Conservation (phyloP, 2,888 invertebrate species). For the Pandemis cinnamomeana region DNA sequence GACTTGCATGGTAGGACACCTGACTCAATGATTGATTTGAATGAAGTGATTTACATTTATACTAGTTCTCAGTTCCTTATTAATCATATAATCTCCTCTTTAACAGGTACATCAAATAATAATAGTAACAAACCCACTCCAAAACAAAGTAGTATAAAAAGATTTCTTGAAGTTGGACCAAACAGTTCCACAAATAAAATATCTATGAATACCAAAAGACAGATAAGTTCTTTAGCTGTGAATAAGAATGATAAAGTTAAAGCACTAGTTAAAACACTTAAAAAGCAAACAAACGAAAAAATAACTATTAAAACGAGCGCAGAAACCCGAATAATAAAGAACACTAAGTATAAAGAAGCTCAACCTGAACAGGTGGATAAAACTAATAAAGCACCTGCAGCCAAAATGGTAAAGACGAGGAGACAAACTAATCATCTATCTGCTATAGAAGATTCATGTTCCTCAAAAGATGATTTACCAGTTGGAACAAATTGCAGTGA, state of each 20-base stretch:
- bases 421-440: conserved; percentile 16
- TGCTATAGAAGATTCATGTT: neutral
- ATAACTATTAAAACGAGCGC: neutral
- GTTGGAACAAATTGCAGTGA: neutral
- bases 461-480: neutral
- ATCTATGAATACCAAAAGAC: neutral
- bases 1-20: conserved; percentile 11
- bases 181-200: conserved; percentile 1
- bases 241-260: conserved; percentile 11
- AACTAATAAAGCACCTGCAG: conserved; percentile 1
- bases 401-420: conserved; percentile 11
- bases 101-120: conserved; percentile 21
- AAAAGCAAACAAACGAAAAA: conserved; percentile 5
- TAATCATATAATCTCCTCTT: neutral
- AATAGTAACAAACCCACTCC: neutral
- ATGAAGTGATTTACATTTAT: neutral
- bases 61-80: neutral
- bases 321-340: neutral
- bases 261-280: conserved; percentile 7
- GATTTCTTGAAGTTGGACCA: neutral
- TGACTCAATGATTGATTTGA: neutral
- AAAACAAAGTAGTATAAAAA: conserved; percentile 15
- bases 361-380: neutral
- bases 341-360: neutral
- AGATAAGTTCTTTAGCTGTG: conserved; percentile 9